Conservation (phyloP, 1,140 invertebrate genomes). For the Cataglyphis hispanica region DNA sequence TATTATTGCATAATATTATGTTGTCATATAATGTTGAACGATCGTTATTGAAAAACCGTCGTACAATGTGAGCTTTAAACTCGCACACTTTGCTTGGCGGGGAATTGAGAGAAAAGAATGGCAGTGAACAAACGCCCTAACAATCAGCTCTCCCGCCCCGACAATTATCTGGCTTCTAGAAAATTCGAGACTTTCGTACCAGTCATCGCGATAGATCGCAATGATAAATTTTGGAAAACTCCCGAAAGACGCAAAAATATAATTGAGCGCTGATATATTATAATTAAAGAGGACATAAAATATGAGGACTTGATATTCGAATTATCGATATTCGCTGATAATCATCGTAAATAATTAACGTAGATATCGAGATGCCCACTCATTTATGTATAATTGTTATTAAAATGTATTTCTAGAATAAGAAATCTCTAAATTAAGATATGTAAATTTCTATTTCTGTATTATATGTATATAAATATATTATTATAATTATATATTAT, state of each 20-base stretch:
- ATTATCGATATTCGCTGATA: conserved; percentile 28
- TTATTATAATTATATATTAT: too few species aligned
- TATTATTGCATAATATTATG: not conserved
- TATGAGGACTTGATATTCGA: not conserved
- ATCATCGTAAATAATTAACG: conserved; percentile 6
- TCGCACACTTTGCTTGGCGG: not conserved
- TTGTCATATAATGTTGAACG: not conserved
- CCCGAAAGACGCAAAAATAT: not conserved
- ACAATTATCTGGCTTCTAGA: conserved; percentile 56
- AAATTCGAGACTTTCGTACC: conserved; percentile 49
- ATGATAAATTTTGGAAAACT: not conserved
- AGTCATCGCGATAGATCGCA: not conserved
- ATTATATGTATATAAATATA: too few species aligned
- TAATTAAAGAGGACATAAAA: not conserved
- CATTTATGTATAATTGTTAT: conserved; percentile 12
- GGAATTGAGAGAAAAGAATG: conserved; percentile 36
- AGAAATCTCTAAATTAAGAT: conserved; percentile 15
- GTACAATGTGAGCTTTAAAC: not conserved
- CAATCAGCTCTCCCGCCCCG: conserved; percentile 50
- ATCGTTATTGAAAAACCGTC: too few species aligned
- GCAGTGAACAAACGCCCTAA: conserved; percentile 61
- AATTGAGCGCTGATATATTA: not conserved
- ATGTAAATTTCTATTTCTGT: conserved; percentile 44
- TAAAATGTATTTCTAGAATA: conserved; percentile 1
- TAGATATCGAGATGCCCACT: conserved; percentile 5